These are phyloP conservation scores for Trichoplusia ni DNA, from an alignment of 1,140 invertebrate species.

Conservation along the genomic window DNA sequence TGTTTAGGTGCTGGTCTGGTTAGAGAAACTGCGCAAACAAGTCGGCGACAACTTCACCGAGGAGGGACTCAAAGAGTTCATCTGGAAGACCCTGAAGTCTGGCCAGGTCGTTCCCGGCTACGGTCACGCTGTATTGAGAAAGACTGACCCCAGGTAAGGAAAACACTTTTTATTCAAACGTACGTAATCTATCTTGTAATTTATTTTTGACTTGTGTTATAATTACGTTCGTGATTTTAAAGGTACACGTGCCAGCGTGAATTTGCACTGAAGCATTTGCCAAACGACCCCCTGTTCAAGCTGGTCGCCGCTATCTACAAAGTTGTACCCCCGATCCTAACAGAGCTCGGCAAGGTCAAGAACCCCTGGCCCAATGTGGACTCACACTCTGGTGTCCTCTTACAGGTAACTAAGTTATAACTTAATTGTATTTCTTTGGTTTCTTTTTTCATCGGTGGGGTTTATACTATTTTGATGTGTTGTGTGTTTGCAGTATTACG, in stretches of 20 bases:
- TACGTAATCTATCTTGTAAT: not conserved
- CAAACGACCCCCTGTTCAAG: conserved; percentile 95
- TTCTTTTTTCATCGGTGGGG: not conserved
- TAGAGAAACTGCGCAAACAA: conserved; percentile 90
- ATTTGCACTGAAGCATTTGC: conserved; percentile 96
- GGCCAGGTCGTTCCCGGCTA: conserved; percentile 98
- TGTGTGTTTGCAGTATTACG: conserved; percentile 89
- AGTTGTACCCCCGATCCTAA: conserved; percentile 95
- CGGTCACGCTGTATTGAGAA: conserved; percentile 97
- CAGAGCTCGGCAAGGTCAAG: conserved; percentile 97
- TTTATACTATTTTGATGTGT: not conserved
- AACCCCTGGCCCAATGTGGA: conserved; percentile 99
- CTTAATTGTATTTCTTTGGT: not conserved
- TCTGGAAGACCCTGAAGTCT: conserved; percentile 96
- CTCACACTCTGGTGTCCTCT: conserved; percentile 96
- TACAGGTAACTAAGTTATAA: conserved; percentile 79
- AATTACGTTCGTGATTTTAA: not conserved
- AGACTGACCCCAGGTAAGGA: conserved; percentile 95
- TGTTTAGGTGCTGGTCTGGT: conserved; percentile 88
- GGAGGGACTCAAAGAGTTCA: conserved; percentile 95
- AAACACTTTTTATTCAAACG: no score
- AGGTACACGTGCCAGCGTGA: conserved; percentile 94
- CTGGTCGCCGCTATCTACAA: conserved; percentile 97
- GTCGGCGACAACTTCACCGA: conserved; percentile 92
- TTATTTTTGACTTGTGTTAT: not conserved